Base-by-base conservation (phyloP, 2,797 vertebrate genomes). In the Heterohyrax brucei region DNA sequence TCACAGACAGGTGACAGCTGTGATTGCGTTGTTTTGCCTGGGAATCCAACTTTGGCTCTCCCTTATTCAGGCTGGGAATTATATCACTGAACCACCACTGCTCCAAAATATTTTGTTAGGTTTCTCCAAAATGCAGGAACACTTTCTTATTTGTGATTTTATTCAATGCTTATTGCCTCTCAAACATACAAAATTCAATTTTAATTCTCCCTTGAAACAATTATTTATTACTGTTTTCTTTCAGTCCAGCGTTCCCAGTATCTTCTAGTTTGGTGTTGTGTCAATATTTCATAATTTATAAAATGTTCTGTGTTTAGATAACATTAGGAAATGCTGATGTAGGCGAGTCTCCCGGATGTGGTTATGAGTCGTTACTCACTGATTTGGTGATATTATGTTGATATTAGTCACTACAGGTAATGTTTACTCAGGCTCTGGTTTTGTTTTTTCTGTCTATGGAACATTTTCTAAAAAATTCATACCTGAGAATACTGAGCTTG, bases 321-420 rank as follows among this genome's bases (percentile, higher is more conserved):
- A 56, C 28, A 7, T 56, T 64, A 61, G 76, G 92, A 77, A 95
- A 84, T 59, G 21, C 53, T 86, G 56, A 90, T 46, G 28, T 30
- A 73, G 73, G 30, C 89, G 80, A 77, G 14, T 96, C 86, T 93
- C 10, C 18, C 94, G 93, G 94, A 96, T 96, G 96, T 93, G 93
- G 53, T 75, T 80, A 26, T 44, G n/a, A 16, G 21, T 48, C 33
- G 70, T 80, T 89, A 84, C 59, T 94, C 21, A 61, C 76, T 64
- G 8, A 56, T 44, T 93, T 84, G 81, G 64, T 62, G 53, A 68
- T 46, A 14, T 2, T 44, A 1, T 53, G 9, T 13, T 50, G 10
- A 26, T 59, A 1, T 90, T 90, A 76, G 30, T 95, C 92, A 86
- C 10, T 62, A 24, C 19, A 86, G 88, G 28, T 80, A 61, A 66